Percentiles rank a stretch among this genome's conserved stretches.
Conservation (phyloP, 2,113 vertebrate species). For the Calcarius ornatus region DNA sequence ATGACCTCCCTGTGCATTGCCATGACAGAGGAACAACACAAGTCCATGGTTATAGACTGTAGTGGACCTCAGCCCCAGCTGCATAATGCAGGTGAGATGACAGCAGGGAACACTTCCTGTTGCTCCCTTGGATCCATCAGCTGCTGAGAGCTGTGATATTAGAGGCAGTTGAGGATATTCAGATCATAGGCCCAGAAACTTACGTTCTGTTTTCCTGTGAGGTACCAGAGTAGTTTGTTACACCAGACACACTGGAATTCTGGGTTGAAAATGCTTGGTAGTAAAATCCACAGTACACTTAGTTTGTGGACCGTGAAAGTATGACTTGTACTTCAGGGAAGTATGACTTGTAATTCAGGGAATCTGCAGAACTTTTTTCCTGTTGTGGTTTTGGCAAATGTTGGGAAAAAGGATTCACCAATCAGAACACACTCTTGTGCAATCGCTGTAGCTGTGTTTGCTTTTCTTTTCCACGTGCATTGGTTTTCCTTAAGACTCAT, state of each 20-base stretch:
- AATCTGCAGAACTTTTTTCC: neutral
- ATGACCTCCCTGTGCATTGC: constrained; percentile 86
- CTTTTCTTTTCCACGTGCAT: neutral
- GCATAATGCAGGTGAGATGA: constrained; percentile 78
- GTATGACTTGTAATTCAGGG: neutral
- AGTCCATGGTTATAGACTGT: constrained; percentile 82
- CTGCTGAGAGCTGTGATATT: neutral
- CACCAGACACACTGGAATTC: neutral
- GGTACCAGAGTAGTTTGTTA: neutral
- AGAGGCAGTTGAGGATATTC: neutral
- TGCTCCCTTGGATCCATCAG: neutral
- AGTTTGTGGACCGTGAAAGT: neutral
- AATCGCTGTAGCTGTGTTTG: neutral
- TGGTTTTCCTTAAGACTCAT: neutral
- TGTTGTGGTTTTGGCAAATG: neutral
- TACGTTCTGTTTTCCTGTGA: neutral
- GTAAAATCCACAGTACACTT: neutral
- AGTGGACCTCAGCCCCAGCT: constrained; percentile 79
- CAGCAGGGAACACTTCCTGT: neutral
- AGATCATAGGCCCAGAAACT: neutral
- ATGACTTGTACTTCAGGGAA: neutral
- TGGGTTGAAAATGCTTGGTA: neutral
- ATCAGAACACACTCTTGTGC: neutral
- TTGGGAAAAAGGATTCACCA: neutral
- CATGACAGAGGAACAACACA: constrained; percentile 79